Percentiles rank a stretch among this genome's conserved stretches.
phyloP scores from a whole-genome alignment of 2,888 invertebrate genomes.

The Gandaritis pyraliata region DNA sequence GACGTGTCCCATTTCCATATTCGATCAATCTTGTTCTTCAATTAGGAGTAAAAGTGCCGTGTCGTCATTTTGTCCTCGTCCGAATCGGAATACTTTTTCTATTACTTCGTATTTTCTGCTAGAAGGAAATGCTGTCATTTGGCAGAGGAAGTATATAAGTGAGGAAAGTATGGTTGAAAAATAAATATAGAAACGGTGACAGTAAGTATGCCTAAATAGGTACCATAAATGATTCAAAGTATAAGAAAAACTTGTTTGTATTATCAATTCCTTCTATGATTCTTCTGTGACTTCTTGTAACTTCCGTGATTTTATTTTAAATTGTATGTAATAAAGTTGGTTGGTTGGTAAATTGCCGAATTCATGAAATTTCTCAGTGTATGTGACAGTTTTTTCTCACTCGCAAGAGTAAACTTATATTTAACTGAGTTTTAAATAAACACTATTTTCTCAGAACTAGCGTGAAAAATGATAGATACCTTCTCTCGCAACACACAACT shows the following conservation, averaged over 20 bases:
- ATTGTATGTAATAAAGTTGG: too few species aligned
- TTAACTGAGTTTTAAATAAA: background rate
- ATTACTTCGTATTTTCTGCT: constrained; percentile 1
- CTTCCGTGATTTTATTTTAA: too few species aligned
- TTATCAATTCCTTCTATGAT: too few species aligned
- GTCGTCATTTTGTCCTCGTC: constrained; percentile 38
- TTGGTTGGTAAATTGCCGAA: too few species aligned
- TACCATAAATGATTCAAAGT: too few species aligned
- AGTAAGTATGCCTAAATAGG: too few species aligned
- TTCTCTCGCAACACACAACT: background rate
- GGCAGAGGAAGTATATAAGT: constrained; percentile 11
- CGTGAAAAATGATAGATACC: background rate
- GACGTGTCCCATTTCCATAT: constrained; percentile 41
- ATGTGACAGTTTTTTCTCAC: too few species aligned
- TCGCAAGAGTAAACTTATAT: too few species aligned
- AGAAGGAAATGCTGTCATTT: constrained; percentile 10
- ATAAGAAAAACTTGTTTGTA: too few species aligned
- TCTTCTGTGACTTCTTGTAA: too few species aligned
- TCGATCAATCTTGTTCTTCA: constrained; percentile 45
- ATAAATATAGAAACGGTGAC: background rate
- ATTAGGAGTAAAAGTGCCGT: constrained; percentile 41
- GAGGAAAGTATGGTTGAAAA: background rate
- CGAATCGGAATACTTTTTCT: constrained; percentile 32
- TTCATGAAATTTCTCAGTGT: too few species aligned
- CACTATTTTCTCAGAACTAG: background rate